A percentile compares a stretch with the other conserved stretches of the same genome.
Evolutionary conservation across 2,113 vertebrate genomes (phyloP).

Genomic region (Apodemus speciosus): DNA sequence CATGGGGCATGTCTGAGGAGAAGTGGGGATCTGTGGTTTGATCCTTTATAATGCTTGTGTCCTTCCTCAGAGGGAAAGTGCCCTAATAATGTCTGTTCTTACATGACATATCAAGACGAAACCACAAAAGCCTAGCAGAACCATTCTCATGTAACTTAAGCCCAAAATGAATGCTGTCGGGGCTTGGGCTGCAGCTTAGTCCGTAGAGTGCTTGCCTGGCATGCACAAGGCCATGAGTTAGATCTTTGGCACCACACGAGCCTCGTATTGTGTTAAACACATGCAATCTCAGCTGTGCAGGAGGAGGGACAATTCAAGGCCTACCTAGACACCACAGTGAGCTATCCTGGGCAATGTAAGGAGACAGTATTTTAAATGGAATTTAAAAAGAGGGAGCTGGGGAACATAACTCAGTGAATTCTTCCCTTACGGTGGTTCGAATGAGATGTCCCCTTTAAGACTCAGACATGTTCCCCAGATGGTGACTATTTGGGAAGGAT

Average conservation of each 20-base stretch:
- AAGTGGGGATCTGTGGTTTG: neutral
- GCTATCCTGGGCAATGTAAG: neutral
- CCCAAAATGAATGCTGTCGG: neutral
- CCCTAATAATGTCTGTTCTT: slow-evolving; percentile 28
- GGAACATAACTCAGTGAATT: neutral
- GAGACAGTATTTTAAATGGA: neutral
- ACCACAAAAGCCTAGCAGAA: neutral
- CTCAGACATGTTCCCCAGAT: neutral
- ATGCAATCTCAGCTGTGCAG: neutral
- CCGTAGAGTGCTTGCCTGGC: neutral
- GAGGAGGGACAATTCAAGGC: neutral
- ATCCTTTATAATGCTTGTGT: slow-evolving; percentile 5
- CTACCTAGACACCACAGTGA: neutral
- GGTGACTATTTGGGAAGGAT: neutral
- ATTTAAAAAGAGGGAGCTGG: neutral
- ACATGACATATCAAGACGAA: neutral
- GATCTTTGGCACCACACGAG: neutral
- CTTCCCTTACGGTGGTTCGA: neutral
- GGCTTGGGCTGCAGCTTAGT: neutral
- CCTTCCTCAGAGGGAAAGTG: slow-evolving; percentile 22
- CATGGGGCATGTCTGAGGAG: neutral
- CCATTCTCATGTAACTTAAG: neutral
- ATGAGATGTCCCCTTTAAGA: neutral
- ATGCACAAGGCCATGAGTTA: neutral
- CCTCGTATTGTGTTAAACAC: neutral